Base-by-base conservation (phyloP, 2,113 vertebrate genomes). In the Callospermophilus lateralis region DNA sequence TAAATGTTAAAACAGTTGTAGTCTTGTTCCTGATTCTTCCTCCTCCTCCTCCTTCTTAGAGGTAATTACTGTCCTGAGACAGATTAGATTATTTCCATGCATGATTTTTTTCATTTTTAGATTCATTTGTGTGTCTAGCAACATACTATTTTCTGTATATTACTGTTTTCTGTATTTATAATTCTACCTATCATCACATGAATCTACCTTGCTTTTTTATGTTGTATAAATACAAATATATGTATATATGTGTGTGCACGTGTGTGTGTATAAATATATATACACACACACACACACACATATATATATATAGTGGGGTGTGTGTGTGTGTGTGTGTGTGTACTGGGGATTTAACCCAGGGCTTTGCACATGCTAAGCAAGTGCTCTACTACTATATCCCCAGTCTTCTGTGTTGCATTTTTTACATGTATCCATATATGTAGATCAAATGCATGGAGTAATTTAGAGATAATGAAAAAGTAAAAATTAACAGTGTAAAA, bases 401-500 rank as follows among this genome's bases (percentile, higher is more conserved):
- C 67, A n/a, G 6, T 19, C 16, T 17, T n/a, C 20, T 70, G 8
- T 65, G 63, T 93, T 86, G 42, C 28, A 8, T 86, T 94, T 73
- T 84, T 89, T n/a, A 80, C 39, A 32, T 92, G 61, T 85, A 55
- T 45, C 20, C 63, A 79, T 76, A 63, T 20, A 34, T 24, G 22
- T 32, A 89, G 7, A 24, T 30, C 63, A 72, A 72, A 92, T 51
- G 70, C 11, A 51, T 91, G 84, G 48, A 74, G 12, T 19, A 58
- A 83, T 74, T 89, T 74, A 80, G 65, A 95, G 67, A 79, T 37
- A 84, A 92, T 81, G 45, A 77, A 93, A 94, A 84, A 88, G 72
- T 91, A 93, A 93, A 94, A 95, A 32, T 87, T 87, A 84, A 87
- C 28, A 83, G 67, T 39, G 53, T 84, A 55, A 68, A 96, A 90